Evolutionary conservation across 1,140 invertebrate genomes (phyloP), one percentile per base, ranked within the genome.

Genomic region (Rhynchophorus ferrugineus): DNA sequence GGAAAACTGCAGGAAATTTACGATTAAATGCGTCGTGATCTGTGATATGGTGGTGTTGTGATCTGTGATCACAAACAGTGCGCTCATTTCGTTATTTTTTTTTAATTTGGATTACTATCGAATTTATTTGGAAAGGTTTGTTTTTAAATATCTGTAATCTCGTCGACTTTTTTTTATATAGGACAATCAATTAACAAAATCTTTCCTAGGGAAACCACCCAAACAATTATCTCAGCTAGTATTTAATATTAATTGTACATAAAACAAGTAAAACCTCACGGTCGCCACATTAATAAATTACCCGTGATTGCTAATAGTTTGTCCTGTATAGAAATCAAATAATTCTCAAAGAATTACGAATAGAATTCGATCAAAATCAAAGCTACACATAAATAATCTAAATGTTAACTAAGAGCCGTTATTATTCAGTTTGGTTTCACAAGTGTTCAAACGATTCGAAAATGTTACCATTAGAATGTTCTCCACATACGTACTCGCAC

Each of bases 21-120:
- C 54, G 19, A 57, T 63, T 41, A 62, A 60, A 60, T 65, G 62
- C 56, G 62, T 63, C 14, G 48, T 63, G 43, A 44, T 61, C 36
- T 54, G 60, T 59, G 60, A 61, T 44, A 42, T 57, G 44, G 50
- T 59, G 43, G 19, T 55, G 45, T 39, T 50, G 14, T 45, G 45
- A 38, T 46, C 38, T 52, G 51, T 54, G 53, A 55, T 29, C 8
- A 17, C 24, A 3, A 39, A 35, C 41, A 22, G 20, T 33, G 17
- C 5, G 36, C 7, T 50, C 21, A n/a, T 43, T 46, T 41, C 41
- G 44, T 36, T 48, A 47, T 44, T 24, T 38, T 42, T 39, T 53
- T 24, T 43, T 13, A 8, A 36, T 38, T 16, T 43, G 37, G 36
- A 54, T 47, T 54, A 34, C 19, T 36, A 3, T 22, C 35, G n/a